Base-by-base conservation (phyloP, 2,113 vertebrate species). In the Takifugu flavidus region DNA sequence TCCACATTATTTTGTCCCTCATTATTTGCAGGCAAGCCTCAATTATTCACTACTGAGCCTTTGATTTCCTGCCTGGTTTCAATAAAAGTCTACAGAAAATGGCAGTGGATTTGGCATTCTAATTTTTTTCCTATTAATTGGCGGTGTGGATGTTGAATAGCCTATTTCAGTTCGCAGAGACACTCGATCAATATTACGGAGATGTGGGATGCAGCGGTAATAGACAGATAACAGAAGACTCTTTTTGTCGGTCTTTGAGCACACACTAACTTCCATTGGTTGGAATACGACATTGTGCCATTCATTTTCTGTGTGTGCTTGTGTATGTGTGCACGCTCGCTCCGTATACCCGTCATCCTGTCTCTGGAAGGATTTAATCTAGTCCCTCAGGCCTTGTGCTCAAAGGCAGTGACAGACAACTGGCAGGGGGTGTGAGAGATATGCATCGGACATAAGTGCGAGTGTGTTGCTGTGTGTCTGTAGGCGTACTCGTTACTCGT, bases 311-410 rank as follows among this genome's bases (percentile, higher is more conserved):
- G 56, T 62, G 72, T 58, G 56, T 51, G 59, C 58, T 54, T 44
- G 45, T 70, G 34, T 56, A 53, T 70, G 34, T 53, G 55, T 59
- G 59, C 57, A 61, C 58, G 49, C 53, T 53, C 74, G 60, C 55
- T 67, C 70, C 67, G 62, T 80, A 60, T 84, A 68, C 64, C 83
- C 78, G 83, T 85, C 87, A 77, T 82, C 65, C 80, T 89, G 89
- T 91, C 89, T 90, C 85, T 86, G 86, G 62, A 56, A 85, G 87
- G 90, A 90, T 90, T 90, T 89, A 83, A 78, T 82, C 77, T 65
- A 71, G 75, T 89, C 83, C 86, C 82, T 74, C 51, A 82, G 88
- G 85, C 77, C 77, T 82, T 62, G 77, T 57, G 79, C 84, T 86
- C 84, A 85, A 86, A 88, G 83, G 73, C 82, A 78, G 62, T 83